Base-by-base conservation (phyloP, 35 echinoderm and acorn worm genomes). In the Ophioderma brevispina region DNA sequence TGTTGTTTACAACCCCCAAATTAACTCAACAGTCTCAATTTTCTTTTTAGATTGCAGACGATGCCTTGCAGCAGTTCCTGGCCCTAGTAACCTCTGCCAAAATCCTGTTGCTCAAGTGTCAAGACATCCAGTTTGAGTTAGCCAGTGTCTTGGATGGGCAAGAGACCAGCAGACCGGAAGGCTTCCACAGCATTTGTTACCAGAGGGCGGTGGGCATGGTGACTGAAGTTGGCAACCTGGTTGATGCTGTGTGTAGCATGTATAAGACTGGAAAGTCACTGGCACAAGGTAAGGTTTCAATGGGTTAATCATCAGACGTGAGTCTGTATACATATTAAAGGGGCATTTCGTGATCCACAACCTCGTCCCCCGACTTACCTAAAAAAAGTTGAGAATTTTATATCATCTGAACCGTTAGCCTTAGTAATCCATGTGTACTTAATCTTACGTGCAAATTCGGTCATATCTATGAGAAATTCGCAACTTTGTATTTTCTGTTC, bases 121-220 rank as follows among this genome's bases (percentile, higher is more conserved):
- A 91, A 41, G 90, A 91, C 31, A 39, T 83, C 38, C 90, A 91
- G 90, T 83, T 85, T 84, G 90, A 91, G 49, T 49, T 91, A 43
- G 82, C 76, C 63, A 84, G 89, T 75, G 82, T 83, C 38, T 55
- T 78, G 81, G 82, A 75, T 31, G 82, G 82, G 23, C 81, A 76
- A 59, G 90, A 86, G 81, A 55, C 55, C 25, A 33, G 46, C 55
- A 77, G 90, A 46, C 49, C 76, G 32, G 82, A 41, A 31, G 31
- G 64, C 0, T 76, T 77, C 90, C 86, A 85, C 36, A 25, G 90
- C 59, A 64, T 33, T 37, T 35, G 81, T 82, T 91, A 91, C 75
- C 90, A 31, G 75, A 18, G 75, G 38, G 36, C 90, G 34, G 64
- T 15, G 1, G 35, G 17, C 43, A 32, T 85, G 43, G 63, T 85